Evolutionary conservation across 2,113 vertebrate genomes (phyloP).

Genomic region (Mugil cephalus): DNA sequence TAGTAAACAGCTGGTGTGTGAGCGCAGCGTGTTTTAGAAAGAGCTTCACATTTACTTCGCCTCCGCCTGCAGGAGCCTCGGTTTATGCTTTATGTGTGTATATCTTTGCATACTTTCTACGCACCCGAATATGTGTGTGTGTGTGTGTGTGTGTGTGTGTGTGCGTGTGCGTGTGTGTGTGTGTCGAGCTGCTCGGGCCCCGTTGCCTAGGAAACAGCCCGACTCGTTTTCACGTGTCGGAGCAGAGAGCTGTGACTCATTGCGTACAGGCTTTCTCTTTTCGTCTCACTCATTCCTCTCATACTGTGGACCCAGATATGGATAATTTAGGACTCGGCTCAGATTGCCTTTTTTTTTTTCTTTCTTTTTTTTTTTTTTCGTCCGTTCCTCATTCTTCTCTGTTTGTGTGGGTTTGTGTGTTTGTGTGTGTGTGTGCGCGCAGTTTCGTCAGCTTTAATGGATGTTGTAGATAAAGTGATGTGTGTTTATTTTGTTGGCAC

Average conservation of each 20-base stretch:
- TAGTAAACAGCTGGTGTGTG: neutral
- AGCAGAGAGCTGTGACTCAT: constrained; percentile 71
- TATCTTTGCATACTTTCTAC: no score
- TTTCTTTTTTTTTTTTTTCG: no score
- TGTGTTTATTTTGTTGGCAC: neutral
- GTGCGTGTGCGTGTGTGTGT: constrained; percentile 7
- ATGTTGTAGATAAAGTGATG: neutral
- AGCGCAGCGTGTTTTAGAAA: no score
- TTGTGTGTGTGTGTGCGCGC: no score
- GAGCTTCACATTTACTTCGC: no score
- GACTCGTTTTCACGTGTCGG: constrained; percentile 64
- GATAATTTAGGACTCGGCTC: constrained; percentile 39
- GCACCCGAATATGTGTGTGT: neutral
- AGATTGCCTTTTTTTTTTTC: neutral
- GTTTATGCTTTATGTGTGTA: neutral
- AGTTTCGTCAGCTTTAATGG: neutral
- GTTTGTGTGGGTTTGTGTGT: neutral
- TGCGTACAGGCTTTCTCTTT: neutral
- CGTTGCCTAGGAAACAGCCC: constrained; percentile 76
- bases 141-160: neutral
- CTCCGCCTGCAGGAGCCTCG: neutral
- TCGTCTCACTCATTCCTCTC: constrained; percentile 25
- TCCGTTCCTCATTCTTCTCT: neutral
- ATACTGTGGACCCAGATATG: constrained; percentile 10
- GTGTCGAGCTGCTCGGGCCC: constrained; percentile 29